These are phyloP conservation scores for Sebastes taczanowskii DNA, from an alignment of 2,797 vertebrate genomes.

Conservation along the genomic window DNA sequence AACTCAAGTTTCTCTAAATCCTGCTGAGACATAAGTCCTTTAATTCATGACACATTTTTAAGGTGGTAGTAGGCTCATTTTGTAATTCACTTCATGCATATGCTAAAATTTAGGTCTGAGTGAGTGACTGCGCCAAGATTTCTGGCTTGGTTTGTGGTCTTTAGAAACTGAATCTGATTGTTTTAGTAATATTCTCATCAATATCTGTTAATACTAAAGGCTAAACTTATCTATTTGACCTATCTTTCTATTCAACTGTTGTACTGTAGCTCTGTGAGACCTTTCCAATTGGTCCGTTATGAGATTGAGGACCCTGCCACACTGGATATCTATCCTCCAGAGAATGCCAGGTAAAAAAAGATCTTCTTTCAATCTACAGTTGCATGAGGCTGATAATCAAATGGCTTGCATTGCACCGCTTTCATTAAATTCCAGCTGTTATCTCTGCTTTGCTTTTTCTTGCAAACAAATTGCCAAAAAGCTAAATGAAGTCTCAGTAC, in stretches of 20 bases:
- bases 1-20: background rate
- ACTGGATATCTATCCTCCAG: background rate
- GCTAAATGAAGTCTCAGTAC: background rate
- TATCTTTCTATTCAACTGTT: background rate
- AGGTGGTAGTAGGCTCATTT: background rate
- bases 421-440: background rate
- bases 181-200: background rate
- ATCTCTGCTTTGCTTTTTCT: background rate
- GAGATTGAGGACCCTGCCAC: background rate
- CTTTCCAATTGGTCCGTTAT: background rate
- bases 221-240: background rate
- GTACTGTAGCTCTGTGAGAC: background rate
- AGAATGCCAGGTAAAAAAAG: background rate
- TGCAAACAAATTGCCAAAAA: background rate
- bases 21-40: background rate
- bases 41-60: background rate
- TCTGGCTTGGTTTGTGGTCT: background rate
- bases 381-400: background rate
- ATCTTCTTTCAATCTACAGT: background rate
- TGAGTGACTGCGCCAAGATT: background rate
- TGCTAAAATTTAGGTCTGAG: background rate
- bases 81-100: background rate
- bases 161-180: background rate
- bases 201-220: background rate
- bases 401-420: accelerated